These are phyloP conservation scores for Sphaeramia orbicularis DNA, from an alignment of 2,797 vertebrate genomes.

Conservation along the genomic window DNA sequence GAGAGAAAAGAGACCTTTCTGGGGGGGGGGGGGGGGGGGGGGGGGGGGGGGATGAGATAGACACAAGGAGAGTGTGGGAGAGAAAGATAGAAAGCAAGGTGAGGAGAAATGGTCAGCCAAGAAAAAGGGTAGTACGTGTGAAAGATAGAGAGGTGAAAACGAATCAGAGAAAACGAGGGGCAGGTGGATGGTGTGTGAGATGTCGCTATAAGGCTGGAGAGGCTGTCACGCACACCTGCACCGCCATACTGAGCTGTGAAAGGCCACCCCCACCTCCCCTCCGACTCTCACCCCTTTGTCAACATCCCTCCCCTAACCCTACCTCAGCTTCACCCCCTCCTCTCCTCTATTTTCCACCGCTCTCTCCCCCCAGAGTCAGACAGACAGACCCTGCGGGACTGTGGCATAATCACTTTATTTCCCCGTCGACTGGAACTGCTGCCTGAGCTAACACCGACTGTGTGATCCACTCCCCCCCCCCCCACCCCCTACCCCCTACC, in stretches of 20 bases:
- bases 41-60: conserved; percentile 3
- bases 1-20: conserved; percentile 34
- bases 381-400: conserved; percentile 73
- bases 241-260: conserved; percentile 41
- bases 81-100: conserved; percentile 46
- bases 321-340: conserved; percentile 23
- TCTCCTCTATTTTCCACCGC: conserved; percentile 33
- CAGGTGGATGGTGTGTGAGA: conserved; percentile 54
- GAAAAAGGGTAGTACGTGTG: conserved; percentile 50
- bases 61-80: conserved; percentile 29
- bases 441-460: conserved; percentile 61
- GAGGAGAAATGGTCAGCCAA: conserved; percentile 52
- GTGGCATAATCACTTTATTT: conserved; percentile 81
- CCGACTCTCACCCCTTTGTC: conserved; percentile 38
- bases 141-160: conserved; percentile 55
- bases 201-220: conserved; percentile 56
- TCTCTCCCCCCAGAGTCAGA: conserved; percentile 54
- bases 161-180: conserved; percentile 46
- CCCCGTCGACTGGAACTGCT: conserved; percentile 68
- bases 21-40: background rate
- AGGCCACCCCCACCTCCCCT: conserved; percentile 31
- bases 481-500: conserved; percentile 47
- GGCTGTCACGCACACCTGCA: conserved; percentile 75
- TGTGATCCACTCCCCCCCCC: conserved; percentile 52
- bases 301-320: conserved; percentile 46